Percentiles rank a stretch among this genome's conserved stretches.
Evolutionary conservation across 2,797 vertebrate genomes (phyloP).

Genomic region (Jordanella pulchra): DNA sequence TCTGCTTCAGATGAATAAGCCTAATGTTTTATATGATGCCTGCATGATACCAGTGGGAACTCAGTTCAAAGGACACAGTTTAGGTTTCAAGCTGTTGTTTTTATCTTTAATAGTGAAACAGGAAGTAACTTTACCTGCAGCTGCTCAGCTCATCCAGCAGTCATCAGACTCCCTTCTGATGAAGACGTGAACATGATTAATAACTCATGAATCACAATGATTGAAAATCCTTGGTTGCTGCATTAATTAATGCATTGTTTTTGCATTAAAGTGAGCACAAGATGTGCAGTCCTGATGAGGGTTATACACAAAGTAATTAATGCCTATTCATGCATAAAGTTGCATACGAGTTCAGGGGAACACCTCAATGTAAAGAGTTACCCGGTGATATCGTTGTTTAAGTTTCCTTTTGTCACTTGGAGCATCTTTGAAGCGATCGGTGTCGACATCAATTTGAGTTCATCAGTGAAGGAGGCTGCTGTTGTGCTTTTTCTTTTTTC

Average conservation of each 20-base stretch:
- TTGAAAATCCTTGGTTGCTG: background rate
- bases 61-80: too few relatives aligned
- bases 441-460: background rate
- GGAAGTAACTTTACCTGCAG: background rate
- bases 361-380: background rate
- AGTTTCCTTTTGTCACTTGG: background rate
- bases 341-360: background rate
- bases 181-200: conserved; percentile 18
- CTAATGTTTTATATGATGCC: too few relatives aligned
- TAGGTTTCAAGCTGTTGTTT: background rate
- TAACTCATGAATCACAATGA: conserved; percentile 21
- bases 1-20: too few relatives aligned
- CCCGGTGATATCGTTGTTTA: background rate
- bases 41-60: too few relatives aligned
- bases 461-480: background rate
- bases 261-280: conserved; percentile 9
- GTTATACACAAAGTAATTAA: conserved; percentile 12
- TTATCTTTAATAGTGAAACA: background rate
- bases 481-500: background rate
- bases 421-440: background rate
- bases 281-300: conserved; percentile 9
- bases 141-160: background rate
- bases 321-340: background rate
- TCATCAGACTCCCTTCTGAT: background rate
- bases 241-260: conserved; percentile 22